Evolutionary conservation across 2,888 invertebrate genomes (phyloP).

Genomic region (Pheosia gnoma): DNA sequence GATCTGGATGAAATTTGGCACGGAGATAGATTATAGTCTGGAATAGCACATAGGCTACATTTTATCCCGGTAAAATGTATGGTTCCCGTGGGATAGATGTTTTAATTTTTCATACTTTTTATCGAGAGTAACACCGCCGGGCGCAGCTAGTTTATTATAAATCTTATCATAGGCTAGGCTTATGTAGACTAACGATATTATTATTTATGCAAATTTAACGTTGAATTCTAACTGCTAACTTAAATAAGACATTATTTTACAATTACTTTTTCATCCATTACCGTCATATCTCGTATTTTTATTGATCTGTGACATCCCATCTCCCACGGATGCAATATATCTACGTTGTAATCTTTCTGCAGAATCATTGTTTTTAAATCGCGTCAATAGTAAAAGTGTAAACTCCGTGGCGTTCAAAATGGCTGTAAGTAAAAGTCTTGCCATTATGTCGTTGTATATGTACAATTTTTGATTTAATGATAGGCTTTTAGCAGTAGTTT

Average conservation of each 20-base stretch:
- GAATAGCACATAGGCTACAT: too few species aligned
- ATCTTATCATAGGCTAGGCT: background rate
- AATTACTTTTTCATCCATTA: background rate
- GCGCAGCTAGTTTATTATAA: too few species aligned
- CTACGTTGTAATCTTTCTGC: constrained; percentile 38
- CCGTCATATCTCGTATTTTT: background rate
- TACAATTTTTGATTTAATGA: constrained; percentile 4
- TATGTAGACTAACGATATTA: background rate
- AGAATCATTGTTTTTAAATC: constrained; percentile 66
- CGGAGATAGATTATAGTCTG: too few species aligned
- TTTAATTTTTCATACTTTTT: too few species aligned
- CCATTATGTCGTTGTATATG: constrained; percentile 3
- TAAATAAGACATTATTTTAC: background rate
- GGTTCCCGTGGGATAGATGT: too few species aligned
- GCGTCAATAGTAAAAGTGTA: constrained; percentile 68
- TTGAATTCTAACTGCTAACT: background rate
- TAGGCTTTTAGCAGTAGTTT: constrained; percentile 3
- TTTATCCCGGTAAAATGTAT: too few species aligned
- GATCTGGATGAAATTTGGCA: too few species aligned
- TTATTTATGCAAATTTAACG: background rate
- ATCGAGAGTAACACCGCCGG: too few species aligned
- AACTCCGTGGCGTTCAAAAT: constrained; percentile 45
- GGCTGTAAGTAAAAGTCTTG: constrained; percentile 17
- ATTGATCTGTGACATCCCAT: constrained; percentile 12
- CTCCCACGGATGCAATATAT: constrained; percentile 5